Evolutionary conservation across 2,797 vertebrate genomes (phyloP).

Genomic region (Dryobates pubescens): DNA sequence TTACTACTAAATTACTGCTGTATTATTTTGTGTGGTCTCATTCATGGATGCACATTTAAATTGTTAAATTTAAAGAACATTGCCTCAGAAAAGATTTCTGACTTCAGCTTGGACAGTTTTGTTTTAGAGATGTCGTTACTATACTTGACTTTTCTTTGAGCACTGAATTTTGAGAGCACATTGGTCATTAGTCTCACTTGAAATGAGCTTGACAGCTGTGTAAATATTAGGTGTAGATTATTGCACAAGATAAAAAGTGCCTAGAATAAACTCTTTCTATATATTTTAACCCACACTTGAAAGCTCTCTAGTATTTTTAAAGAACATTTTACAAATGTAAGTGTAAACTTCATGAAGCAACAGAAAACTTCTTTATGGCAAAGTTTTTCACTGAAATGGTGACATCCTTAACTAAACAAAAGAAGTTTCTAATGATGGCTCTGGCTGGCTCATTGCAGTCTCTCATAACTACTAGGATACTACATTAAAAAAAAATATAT

Average conservation of each 20-base stretch:
- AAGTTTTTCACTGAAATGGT: slow-evolving; percentile 26
- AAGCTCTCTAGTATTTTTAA: not conserved
- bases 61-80: not conserved
- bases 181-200: not conserved
- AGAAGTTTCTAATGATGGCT: not conserved
- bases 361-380: not conserved
- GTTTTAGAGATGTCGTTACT: not conserved
- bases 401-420: not conserved
- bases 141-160: slow-evolving; percentile 11
- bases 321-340: not conserved
- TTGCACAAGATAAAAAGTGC: not conserved
- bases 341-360: slow-evolving; percentile 19
- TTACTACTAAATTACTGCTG: not conserved
- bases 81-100: not conserved
- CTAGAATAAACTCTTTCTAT: not conserved
- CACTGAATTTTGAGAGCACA: not conserved
- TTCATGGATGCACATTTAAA: not conserved
- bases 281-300: not conserved
- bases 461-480: not conserved
- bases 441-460: not conserved
- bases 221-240: not conserved
- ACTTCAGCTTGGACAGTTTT: not conserved
- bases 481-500: not conserved
- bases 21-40: not conserved
- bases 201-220: not conserved